These are phyloP conservation scores for Gonatopus flavifemur DNA, from an alignment of 1,140 invertebrate genomes.

Conservation along the genomic window DNA sequence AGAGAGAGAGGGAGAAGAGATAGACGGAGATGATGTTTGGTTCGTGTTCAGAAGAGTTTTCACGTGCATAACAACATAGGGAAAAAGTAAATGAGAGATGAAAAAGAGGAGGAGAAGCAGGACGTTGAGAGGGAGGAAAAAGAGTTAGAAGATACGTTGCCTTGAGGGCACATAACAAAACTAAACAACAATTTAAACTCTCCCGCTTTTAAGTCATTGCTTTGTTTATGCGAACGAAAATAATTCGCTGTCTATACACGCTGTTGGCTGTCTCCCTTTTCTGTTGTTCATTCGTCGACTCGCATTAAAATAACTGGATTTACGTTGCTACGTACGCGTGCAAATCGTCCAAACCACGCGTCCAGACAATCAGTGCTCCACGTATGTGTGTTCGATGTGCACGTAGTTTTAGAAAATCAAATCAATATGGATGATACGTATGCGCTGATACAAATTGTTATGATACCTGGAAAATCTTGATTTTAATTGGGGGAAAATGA, in stretches of 20 bases:
- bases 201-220: conserved; percentile 52
- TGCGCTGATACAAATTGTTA: too few species aligned
- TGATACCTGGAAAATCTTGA: too few species aligned
- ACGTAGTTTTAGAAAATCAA: too few species aligned
- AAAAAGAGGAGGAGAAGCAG: not conserved
- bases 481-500: too few species aligned
- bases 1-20: not conserved
- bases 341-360: not conserved
- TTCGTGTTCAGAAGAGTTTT: too few species aligned
- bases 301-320: not conserved
- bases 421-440: too few species aligned
- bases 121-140: not conserved
- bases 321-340: not conserved
- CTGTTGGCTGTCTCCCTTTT: not conserved
- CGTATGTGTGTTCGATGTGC: too few species aligned
- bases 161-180: conserved; percentile 39
- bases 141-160: too few species aligned
- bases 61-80: too few species aligned
- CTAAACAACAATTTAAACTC: conserved; percentile 53
- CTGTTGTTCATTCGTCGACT: not conserved
- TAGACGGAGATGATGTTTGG: too few species aligned
- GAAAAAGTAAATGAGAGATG: not conserved
- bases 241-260: conserved; percentile 43
- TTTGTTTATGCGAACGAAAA: conserved; percentile 55
- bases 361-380: too few species aligned